Evolutionary conservation across 2,797 vertebrate species (phyloP).

Genomic region (Rhabdophis nuchalis): DNA sequence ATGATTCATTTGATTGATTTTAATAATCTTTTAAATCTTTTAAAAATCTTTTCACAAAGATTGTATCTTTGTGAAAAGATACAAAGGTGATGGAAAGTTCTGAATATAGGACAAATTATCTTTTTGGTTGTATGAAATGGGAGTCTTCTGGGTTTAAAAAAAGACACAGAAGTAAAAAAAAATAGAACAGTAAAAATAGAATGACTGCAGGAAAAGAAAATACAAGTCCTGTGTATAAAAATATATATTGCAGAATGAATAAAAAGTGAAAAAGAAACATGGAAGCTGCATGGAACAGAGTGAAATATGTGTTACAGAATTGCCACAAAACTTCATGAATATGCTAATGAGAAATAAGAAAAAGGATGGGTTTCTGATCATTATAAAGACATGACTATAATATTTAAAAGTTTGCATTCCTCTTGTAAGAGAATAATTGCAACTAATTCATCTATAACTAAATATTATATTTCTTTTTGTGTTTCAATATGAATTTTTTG

Average conservation of each 20-base stretch:
- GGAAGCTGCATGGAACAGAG: not conserved
- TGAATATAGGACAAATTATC: not conserved
- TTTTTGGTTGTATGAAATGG: not conserved
- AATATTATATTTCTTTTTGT: not conserved
- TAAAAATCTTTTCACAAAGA: no score
- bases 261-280: not conserved
- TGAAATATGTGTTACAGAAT: not conserved
- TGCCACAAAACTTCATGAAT: not conserved
- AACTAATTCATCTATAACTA: not conserved
- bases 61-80: not conserved
- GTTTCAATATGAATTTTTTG: conserved; percentile 27
- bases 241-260: not conserved
- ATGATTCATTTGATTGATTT: not conserved
- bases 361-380: not conserved
- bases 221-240: not conserved
- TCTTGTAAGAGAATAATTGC: not conserved
- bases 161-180: not conserved
- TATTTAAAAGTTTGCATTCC: not conserved
- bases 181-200: not conserved
- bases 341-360: not conserved
- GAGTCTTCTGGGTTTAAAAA: not conserved
- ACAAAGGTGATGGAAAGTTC: not conserved
- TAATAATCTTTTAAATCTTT: no score
- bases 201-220: not conserved
- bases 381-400: not conserved